Conservation (phyloP, 2,888 invertebrate genomes). For the Sabatieria punctata region DNA sequence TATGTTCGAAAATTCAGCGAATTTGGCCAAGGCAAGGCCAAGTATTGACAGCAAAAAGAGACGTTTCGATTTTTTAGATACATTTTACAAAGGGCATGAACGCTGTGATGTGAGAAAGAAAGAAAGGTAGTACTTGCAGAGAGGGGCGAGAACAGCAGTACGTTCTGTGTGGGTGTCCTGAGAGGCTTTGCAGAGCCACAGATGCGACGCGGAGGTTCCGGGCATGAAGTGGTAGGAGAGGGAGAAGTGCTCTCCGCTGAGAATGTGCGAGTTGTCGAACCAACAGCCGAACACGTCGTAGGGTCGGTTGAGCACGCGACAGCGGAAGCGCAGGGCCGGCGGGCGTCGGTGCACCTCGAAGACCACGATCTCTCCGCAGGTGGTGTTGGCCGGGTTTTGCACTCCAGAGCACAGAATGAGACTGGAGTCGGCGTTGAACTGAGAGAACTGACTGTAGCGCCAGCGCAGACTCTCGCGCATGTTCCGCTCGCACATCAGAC, state of each 20-base stretch:
- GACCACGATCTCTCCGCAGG: conserved; percentile 71
- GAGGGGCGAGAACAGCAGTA: conserved; percentile 54
- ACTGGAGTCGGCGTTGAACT: conserved; percentile 63
- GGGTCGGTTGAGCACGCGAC: conserved; percentile 54
- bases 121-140: conserved; percentile 41
- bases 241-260: conserved; percentile 65
- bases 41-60: too few relatives aligned
- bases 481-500: conserved; percentile 45
- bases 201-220: conserved; percentile 33
- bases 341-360: conserved; percentile 49
- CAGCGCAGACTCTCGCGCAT: conserved; percentile 64
- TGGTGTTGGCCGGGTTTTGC: conserved; percentile 54
- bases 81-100: too few relatives aligned
- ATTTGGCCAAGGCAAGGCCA: too few relatives aligned
- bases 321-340: conserved; percentile 34
- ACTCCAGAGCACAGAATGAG: conserved; percentile 64
- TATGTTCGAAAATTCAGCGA: too few relatives aligned
- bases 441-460: conserved; percentile 70
- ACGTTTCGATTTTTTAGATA: too few relatives aligned
- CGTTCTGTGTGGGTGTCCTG: conserved; percentile 61
- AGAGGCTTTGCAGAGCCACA: conserved; percentile 64
- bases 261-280: conserved; percentile 60
- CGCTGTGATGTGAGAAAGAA: too few relatives aligned
- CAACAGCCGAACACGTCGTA: conserved; percentile 77
- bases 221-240: conserved; percentile 50